Conservation (phyloP, 2,888 invertebrate genomes). For the Melinopterus prodromus region DNA sequence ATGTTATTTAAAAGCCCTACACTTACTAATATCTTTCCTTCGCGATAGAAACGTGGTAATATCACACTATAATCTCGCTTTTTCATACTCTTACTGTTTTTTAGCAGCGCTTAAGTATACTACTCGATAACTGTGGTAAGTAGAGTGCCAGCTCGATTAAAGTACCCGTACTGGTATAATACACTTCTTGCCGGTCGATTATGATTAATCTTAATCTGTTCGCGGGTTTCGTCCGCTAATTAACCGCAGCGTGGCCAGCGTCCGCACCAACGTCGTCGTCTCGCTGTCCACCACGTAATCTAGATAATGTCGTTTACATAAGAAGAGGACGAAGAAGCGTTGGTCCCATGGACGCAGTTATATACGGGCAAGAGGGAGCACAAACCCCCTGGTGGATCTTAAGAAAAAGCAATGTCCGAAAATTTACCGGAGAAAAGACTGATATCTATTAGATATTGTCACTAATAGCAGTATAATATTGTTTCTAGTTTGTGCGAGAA, state of each 20-base stretch:
- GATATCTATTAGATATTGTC: no score
- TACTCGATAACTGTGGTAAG: neutral
- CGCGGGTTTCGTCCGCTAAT: neutral
- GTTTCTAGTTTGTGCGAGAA: no score
- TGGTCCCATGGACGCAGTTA: neutral
- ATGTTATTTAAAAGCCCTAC: no score
- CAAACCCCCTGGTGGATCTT: no score
- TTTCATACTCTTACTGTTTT: neutral
- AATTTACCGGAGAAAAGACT: no score
- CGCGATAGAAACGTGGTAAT: neutral
- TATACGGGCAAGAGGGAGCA: no score
- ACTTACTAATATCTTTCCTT: no score
- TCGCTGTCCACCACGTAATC: neutral
- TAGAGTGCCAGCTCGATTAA: neutral
- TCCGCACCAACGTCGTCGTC: neutral
- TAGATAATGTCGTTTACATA: neutral
- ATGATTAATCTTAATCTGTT: neutral
- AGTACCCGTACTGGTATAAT: neutral
- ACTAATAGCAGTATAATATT: no score
- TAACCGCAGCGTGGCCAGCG: neutral
- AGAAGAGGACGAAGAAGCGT: neutral
- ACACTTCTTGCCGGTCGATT: neutral
- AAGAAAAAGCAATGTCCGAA: no score
- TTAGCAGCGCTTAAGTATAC: neutral
- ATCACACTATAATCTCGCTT: neutral